phyloP scores from a whole-genome alignment of 1,140 invertebrate genomes.

The silkworm (Bombyx mori) region DNA sequence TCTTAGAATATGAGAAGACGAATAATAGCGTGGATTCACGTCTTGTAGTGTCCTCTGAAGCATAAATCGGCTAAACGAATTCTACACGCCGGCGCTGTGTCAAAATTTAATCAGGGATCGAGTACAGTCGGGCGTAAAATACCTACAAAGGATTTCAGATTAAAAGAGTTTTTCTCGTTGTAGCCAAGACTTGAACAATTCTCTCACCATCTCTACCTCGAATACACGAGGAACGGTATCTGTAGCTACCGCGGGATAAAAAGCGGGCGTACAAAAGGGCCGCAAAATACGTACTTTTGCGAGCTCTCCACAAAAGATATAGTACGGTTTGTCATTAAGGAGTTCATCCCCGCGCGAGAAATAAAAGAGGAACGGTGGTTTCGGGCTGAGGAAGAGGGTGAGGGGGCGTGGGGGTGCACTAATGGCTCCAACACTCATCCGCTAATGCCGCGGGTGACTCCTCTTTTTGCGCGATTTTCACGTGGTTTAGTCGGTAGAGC shows the following conservation, averaged over 20 bases:
- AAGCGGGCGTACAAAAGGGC: slow-evolving; percentile 64
- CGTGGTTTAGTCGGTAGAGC: slow-evolving; percentile 65
- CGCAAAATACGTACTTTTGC: slow-evolving; percentile 68
- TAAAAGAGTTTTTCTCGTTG: slow-evolving; percentile 32
- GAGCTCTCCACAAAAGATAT: slow-evolving; percentile 68
- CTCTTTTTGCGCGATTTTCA: slow-evolving; percentile 68
- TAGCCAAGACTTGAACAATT: slow-evolving; percentile 25
- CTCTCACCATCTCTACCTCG: slow-evolving; percentile 23
- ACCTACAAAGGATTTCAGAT: slow-evolving; percentile 25
- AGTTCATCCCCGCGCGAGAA: slow-evolving; percentile 69
- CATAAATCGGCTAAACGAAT: slow-evolving; percentile 3
- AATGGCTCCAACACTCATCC: slow-evolving; percentile 69
- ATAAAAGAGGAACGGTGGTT: slow-evolving; percentile 64
- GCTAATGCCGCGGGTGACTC: slow-evolving; percentile 69
- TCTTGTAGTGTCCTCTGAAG: neutral
- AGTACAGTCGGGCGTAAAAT: slow-evolving; percentile 15
- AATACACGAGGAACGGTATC: slow-evolving; percentile 14
- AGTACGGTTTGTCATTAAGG: slow-evolving; percentile 71
- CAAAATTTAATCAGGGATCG: slow-evolving; percentile 24
- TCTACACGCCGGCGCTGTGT: slow-evolving; percentile 9
- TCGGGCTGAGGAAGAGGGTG: slow-evolving; percentile 27
- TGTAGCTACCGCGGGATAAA: slow-evolving; percentile 51
- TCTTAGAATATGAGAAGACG: too few species aligned
- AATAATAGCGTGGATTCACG: neutral
- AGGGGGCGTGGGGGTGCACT: slow-evolving; percentile 39